Conservation (phyloP, 2,113 vertebrate genomes). For the Dipodomys stephensi region DNA sequence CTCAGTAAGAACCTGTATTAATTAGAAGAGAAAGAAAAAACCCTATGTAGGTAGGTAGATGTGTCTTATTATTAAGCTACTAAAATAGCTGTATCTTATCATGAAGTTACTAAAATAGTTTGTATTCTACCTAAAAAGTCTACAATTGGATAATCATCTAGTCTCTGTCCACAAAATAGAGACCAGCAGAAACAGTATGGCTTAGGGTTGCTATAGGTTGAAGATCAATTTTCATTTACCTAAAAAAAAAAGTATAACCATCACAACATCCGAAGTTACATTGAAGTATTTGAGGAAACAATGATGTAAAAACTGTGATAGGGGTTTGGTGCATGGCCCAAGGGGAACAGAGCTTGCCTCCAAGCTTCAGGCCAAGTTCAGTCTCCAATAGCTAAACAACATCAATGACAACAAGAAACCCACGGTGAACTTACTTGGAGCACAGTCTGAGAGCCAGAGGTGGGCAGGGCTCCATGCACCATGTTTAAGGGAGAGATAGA, state of each 20-base stretch:
- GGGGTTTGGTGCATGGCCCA: too few species aligned
- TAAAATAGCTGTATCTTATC: neutral
- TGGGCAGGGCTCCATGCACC: conserved; percentile 70
- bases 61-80: neutral
- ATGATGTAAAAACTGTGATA: neutral
- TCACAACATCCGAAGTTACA: neutral
- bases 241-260: neutral
- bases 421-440: conserved; percentile 85
- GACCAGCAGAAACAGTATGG: neutral
- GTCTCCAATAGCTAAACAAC: too few species aligned
- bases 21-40: neutral
- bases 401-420: too few species aligned
- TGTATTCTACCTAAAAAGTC: conserved; percentile 28
- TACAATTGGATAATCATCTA: conserved; percentile 18
- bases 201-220: neutral
- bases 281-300: neutral
- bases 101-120: conserved; percentile 13
- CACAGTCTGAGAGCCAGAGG: conserved; percentile 79
- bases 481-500: conserved; percentile 70
- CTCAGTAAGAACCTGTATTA: neutral
- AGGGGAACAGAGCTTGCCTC: too few species aligned
- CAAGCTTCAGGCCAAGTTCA: neutral
- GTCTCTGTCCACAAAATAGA: neutral
- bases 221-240: conserved; percentile 11
- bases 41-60: neutral